Conservation (phyloP, 1,140 invertebrate species). For the Centruroides sculpturatus region DNA sequence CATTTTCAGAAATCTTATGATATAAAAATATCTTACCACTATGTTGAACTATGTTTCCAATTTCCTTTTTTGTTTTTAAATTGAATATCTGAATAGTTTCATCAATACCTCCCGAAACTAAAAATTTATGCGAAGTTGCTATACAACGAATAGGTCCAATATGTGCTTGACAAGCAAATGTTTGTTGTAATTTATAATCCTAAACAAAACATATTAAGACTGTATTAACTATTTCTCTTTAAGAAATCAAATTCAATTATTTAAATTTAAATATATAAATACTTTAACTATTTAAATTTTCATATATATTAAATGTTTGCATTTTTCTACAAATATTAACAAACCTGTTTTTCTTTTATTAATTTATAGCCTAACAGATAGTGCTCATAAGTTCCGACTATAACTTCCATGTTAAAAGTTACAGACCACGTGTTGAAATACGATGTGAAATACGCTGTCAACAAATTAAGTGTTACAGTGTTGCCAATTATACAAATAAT, state of each 20-base stretch:
- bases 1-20: too few relatives aligned
- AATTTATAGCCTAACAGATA: constrained; percentile 59
- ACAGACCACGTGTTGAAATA: too few relatives aligned
- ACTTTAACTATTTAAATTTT: too few relatives aligned
- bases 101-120: constrained; percentile 79
- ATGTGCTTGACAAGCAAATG: constrained; percentile 77
- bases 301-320: too few relatives aligned
- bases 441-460: too few relatives aligned
- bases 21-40: constrained; percentile 35
- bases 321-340: background rate
- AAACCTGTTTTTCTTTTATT: constrained; percentile 21
- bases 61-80: constrained; percentile 55
- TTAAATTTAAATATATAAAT: too few relatives aligned
- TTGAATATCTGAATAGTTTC: constrained; percentile 77
- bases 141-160: constrained; percentile 57
- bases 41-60: constrained; percentile 64
- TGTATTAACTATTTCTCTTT: too few relatives aligned
- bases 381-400: constrained; percentile 69
- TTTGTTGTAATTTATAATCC: constrained; percentile 41
- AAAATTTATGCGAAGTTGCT: constrained; percentile 48
- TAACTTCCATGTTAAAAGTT: constrained; percentile 48
- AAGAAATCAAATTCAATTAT: too few relatives aligned
- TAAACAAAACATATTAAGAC: background rate
- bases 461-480: too few relatives aligned
- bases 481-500: too few relatives aligned